Percentiles rank a stretch among this genome's conserved stretches.
These are phyloP conservation scores for Agriopis aurantiaria DNA, from an alignment of 2,888 invertebrate genomes.

Conservation along the genomic window DNA sequence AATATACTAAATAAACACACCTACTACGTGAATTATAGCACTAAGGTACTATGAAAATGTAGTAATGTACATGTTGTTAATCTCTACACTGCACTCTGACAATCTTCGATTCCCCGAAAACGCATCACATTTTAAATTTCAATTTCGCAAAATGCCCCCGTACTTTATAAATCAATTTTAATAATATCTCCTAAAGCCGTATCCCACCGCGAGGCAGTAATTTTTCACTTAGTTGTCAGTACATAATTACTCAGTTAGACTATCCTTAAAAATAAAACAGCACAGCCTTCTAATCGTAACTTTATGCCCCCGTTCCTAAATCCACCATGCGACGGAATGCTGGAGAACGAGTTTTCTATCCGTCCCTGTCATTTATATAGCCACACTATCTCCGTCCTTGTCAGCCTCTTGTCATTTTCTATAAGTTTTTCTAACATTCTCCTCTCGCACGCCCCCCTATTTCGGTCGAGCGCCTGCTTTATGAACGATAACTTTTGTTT, in stretches of 20 bases:
- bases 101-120: constrained; percentile 33
- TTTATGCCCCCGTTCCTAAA: constrained; percentile 86
- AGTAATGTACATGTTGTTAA: background rate
- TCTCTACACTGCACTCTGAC: constrained; percentile 17
- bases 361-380: constrained; percentile 77
- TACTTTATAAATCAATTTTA: constrained; percentile 58
- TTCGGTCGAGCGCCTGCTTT: constrained; percentile 78
- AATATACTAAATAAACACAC: no score
- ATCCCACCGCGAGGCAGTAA: constrained; percentile 56
- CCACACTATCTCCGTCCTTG: constrained; percentile 73
- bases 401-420: constrained; percentile 85
- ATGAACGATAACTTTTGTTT: constrained; percentile 80
- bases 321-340: constrained; percentile 85
- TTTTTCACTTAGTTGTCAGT: constrained; percentile 68
- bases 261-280: constrained; percentile 81
- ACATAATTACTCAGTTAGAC: constrained; percentile 67
- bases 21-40: background rate
- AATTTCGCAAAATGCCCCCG: constrained; percentile 51
- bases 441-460: constrained; percentile 77
- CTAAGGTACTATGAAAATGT: background rate
- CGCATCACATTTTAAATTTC: constrained; percentile 40
- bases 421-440: constrained; percentile 86
- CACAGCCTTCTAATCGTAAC: constrained; percentile 84
- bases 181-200: constrained; percentile 52
- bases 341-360: constrained; percentile 83